Conservation (phyloP, 2,113 vertebrate species). For the Vulpes vulpes region DNA sequence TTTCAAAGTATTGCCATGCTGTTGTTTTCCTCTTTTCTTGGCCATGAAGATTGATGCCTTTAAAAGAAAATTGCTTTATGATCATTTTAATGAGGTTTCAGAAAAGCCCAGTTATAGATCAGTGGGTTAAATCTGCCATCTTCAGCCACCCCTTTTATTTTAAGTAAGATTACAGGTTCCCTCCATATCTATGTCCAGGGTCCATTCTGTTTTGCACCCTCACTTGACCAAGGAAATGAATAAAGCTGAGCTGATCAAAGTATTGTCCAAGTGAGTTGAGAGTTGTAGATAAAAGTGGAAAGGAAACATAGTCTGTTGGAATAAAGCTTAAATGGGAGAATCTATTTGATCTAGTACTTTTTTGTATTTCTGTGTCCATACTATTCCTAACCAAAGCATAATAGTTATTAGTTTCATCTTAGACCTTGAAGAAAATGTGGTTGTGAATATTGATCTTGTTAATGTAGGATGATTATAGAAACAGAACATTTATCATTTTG, state of each 20-base stretch:
- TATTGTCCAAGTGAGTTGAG: constrained; percentile 12
- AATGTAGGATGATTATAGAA: neutral
- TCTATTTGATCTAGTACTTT: neutral
- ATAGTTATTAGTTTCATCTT: neutral
- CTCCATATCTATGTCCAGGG: neutral
- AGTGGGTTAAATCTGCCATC: neutral
- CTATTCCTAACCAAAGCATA: neutral
- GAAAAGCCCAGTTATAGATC: constrained; percentile 5
- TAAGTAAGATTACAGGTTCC: neutral
- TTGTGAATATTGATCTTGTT: neutral
- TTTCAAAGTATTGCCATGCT: neutral
- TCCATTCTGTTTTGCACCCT: neutral
- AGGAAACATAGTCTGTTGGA: neutral
- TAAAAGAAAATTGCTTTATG: neutral
- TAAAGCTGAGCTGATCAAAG: neutral
- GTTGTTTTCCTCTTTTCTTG: neutral
- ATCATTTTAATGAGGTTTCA: constrained; percentile 3
- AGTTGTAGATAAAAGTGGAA: neutral
- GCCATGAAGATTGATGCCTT: neutral
- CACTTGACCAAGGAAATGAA: neutral
- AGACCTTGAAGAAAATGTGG: neutral
- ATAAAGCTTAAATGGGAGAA: neutral
- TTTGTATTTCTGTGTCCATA: neutral
- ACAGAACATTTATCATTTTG: neutral
- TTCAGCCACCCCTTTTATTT: neutral